A percentile compares a stretch with the other conserved stretches of the same genome.
Conservation (phyloP, 2,888 invertebrate species). For the Sarcophaga rosellei region DNA sequence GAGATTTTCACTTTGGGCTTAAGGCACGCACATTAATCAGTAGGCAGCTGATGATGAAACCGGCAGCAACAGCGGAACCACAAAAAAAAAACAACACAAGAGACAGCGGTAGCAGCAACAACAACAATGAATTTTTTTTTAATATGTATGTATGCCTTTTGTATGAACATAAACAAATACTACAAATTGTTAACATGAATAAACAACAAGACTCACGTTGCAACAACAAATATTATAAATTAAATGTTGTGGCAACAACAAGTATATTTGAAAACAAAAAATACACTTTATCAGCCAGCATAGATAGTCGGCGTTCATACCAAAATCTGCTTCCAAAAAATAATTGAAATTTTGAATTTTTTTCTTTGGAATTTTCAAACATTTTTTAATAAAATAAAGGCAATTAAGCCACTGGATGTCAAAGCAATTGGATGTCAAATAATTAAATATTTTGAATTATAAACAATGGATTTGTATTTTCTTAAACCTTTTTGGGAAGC, state of each 20-base stretch:
- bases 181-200: conserved; percentile 13
- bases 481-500: no score
- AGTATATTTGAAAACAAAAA: background rate
- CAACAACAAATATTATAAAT: background rate
- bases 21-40: conserved; percentile 55
- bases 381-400: no score
- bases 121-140: background rate
- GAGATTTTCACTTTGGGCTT: conserved; percentile 60
- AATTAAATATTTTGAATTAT: no score
- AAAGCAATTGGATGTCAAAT: no score
- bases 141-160: background rate
- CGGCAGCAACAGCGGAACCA: conserved; percentile 8
- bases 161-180: conserved; percentile 11
- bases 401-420: no score
- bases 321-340: no score
- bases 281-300: no score
- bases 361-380: no score
- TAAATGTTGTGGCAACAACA: background rate
- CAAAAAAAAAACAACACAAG: conserved; percentile 8
- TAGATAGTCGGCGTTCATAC: no score
- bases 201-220: background rate
- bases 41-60: conserved; percentile 30
- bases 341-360: no score
- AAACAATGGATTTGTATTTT: no score
- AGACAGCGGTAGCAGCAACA: background rate